These are phyloP conservation scores for Spinus pinus DNA, from an alignment of 2,797 vertebrate species.

Conservation along the genomic window DNA sequence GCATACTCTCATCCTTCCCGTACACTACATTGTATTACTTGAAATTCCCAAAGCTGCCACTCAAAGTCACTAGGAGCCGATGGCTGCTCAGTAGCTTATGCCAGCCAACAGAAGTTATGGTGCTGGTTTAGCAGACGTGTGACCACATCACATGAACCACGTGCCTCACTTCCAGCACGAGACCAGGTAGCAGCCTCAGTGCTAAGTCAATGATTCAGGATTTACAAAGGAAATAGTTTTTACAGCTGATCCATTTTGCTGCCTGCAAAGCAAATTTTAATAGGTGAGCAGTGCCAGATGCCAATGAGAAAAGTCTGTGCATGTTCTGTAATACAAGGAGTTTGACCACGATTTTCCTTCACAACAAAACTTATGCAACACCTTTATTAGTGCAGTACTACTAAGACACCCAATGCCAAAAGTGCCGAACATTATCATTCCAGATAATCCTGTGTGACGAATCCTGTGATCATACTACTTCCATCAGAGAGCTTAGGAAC, in stretches of 20 bases:
- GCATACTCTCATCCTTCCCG: background rate
- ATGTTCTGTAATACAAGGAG: background rate
- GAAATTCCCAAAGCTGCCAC: background rate
- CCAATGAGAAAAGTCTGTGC: background rate
- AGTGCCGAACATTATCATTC: background rate
- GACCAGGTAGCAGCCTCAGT: background rate
- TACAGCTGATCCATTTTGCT: background rate
- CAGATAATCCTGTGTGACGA: background rate
- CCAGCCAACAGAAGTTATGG: background rate
- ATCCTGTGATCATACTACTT: background rate
- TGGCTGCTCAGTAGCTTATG: background rate
- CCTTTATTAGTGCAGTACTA: background rate
- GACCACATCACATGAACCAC: constrained; percentile 45
- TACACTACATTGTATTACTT: background rate
- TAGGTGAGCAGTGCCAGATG: background rate
- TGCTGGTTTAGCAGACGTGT: background rate
- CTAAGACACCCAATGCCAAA: background rate
- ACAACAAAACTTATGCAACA: background rate
- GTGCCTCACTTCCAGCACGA: background rate
- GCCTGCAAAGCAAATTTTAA: background rate
- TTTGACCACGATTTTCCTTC: background rate
- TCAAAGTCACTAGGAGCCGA: background rate
- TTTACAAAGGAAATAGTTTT: background rate
- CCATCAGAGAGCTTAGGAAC: background rate
- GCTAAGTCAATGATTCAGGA: background rate